Evolutionary conservation across 92 coral and sea anemone genomes (phyloP).

Genomic region (Parazoanthus atlanticus): DNA sequence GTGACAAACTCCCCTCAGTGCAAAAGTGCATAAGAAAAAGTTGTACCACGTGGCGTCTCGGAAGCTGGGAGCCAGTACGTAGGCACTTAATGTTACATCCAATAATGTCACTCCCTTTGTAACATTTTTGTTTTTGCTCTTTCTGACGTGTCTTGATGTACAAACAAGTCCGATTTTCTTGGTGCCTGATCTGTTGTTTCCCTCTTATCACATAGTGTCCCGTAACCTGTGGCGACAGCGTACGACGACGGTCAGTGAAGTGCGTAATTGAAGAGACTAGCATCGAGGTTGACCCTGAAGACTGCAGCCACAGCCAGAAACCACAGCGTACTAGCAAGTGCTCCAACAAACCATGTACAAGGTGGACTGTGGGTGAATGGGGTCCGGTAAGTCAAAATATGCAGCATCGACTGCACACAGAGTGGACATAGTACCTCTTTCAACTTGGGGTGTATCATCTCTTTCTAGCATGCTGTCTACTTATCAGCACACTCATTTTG

Average conservation of each 20-base stretch:
- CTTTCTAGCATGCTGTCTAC: not conserved
- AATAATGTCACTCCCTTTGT: not conserved
- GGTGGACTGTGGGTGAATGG: conserved; percentile 28
- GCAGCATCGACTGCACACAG: not conserved
- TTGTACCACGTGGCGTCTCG: conserved; percentile 32
- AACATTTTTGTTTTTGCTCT: not conserved
- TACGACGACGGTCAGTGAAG: conserved; percentile 25
- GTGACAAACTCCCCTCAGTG: conserved; percentile 11
- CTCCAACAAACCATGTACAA: conserved; percentile 10
- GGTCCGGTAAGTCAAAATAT: conserved; percentile 27
- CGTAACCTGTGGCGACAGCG: conserved; percentile 18
- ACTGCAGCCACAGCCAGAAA: conserved; percentile 32
- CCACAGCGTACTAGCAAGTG: conserved; percentile 18
- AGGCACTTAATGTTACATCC: not conserved
- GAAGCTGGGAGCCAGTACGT: conserved; percentile 35
- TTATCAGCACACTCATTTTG: not conserved
- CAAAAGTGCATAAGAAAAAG: conserved; percentile 25
- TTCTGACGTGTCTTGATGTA: not conserved
- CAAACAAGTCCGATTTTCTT: not conserved
- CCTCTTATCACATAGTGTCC: not conserved
- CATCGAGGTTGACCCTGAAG: conserved; percentile 15
- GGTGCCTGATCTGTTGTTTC: not conserved
- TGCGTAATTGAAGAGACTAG: conserved; percentile 24
- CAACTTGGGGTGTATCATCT: not conserved
- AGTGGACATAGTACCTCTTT: not conserved